Evolutionary conservation across 2,113 vertebrate species (phyloP).

Genomic region (Calonectris borealis): DNA sequence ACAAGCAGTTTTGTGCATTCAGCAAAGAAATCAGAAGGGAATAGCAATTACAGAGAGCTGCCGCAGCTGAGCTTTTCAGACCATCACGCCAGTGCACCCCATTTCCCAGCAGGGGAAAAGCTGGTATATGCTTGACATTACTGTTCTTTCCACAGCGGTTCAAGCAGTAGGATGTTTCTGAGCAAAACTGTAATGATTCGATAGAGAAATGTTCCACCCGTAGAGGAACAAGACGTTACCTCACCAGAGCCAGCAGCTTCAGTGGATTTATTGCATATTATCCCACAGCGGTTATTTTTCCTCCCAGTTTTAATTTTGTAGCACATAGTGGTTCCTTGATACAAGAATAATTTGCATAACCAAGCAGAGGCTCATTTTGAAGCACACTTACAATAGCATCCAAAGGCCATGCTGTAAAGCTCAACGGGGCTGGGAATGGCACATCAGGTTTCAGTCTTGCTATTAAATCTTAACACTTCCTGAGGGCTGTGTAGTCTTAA

Average conservation of each 20-base stretch:
- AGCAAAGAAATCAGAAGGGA: constrained; percentile 59
- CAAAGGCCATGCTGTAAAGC: background rate
- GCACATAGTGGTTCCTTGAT: background rate
- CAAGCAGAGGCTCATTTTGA: constrained; percentile 30
- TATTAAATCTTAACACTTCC: constrained; percentile 44
- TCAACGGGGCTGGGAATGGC: background rate
- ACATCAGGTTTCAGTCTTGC: background rate
- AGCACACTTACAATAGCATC: background rate
- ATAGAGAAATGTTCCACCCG: constrained; percentile 6
- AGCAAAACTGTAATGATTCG: background rate
- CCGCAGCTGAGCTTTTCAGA: constrained; percentile 51
- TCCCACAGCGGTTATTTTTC: constrained; percentile 18
- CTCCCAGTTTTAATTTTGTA: constrained; percentile 44
- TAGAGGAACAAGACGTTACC: constrained; percentile 6
- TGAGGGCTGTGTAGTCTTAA: background rate
- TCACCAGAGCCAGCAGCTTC: constrained; percentile 18
- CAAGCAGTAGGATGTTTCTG: constrained; percentile 17
- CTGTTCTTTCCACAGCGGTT: background rate
- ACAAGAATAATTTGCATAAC: constrained; percentile 43
- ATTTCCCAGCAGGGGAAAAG: constrained; percentile 58
- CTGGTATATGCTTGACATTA: background rate
- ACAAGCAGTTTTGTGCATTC: constrained; percentile 50
- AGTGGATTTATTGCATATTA: background rate
- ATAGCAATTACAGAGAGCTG: constrained; percentile 62
- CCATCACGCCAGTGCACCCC: background rate